Evolutionary conservation across 2,113 vertebrate genomes (phyloP).

Genomic region (Alethe castanea): DNA sequence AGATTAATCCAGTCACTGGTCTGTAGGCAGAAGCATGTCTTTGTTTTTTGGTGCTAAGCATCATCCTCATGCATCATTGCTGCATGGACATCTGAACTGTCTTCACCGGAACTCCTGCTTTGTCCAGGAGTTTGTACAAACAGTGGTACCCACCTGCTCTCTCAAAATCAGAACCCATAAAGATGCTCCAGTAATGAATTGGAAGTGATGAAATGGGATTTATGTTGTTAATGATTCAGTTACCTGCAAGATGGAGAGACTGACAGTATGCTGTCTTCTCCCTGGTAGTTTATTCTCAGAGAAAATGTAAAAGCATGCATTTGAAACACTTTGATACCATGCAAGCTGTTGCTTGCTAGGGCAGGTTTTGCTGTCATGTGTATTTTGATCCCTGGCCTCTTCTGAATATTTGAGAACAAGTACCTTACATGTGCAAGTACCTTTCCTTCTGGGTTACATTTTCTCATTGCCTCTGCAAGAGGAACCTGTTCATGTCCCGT

Average conservation of each 20-base stretch:
- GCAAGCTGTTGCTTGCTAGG: not conserved
- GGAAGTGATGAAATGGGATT: not conserved
- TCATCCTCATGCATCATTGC: not conserved
- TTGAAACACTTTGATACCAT: not conserved
- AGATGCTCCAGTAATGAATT: not conserved
- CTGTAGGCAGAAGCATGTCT: not conserved
- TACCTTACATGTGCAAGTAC: not conserved
- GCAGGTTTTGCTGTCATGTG: not conserved
- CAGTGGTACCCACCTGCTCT: not conserved
- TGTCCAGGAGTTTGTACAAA: not conserved
- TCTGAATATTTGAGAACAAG: not conserved
- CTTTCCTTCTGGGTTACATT: not conserved
- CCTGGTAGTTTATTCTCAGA: not conserved
- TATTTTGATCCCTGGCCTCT: not conserved
- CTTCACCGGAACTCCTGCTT: not conserved
- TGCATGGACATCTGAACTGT: not conserved
- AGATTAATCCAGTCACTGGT: not conserved
- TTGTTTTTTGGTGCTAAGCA: not conserved
- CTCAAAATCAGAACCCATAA: not conserved
- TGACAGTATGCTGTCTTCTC: not conserved
- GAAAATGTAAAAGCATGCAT: not conserved
- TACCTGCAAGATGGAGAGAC: not conserved
- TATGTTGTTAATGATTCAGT: not conserved
- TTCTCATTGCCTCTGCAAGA: not conserved
- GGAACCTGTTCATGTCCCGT: not conserved